These are phyloP conservation scores for Chesias legatella DNA, from an alignment of 2,888 invertebrate species.

Conservation along the genomic window DNA sequence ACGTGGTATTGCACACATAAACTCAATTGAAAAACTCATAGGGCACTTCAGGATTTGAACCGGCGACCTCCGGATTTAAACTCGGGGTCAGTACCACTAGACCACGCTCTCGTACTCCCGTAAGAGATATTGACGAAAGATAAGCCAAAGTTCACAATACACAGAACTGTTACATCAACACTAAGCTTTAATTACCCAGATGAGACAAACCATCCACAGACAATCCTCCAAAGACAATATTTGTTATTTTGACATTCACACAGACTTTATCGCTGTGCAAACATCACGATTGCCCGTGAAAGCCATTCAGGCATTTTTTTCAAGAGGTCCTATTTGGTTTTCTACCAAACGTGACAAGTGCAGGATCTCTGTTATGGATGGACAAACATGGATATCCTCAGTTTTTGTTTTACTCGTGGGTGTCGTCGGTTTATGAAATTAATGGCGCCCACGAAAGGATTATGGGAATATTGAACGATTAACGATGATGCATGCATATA, in stretches of 20 bases:
- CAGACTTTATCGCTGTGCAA: conserved; percentile 73
- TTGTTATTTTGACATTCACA: conserved; percentile 80
- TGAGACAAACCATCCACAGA: conserved; percentile 38
- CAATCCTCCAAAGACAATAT: conserved; percentile 60
- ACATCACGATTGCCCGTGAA: conserved; percentile 75
- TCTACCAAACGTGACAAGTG: conserved; percentile 75
- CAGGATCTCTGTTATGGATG: conserved; percentile 65
- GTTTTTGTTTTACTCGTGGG: conserved; percentile 60
- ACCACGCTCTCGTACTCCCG: too few relatives aligned
- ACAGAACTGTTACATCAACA: conserved; percentile 26
- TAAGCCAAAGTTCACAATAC: conserved; percentile 24
- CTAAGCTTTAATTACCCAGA: conserved; percentile 53
- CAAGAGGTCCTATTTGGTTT: conserved; percentile 68
- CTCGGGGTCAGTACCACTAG: too few relatives aligned
- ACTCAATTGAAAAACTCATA: too few relatives aligned
- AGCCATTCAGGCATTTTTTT: conserved; percentile 71
- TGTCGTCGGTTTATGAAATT: conserved; percentile 42
- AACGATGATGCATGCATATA: conserved; percentile 32
- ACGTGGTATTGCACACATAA: too few relatives aligned
- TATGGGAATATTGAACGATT: conserved; percentile 34
- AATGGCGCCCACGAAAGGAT: conserved; percentile 48
- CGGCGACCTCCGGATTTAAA: too few relatives aligned
- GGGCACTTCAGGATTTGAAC: too few relatives aligned
- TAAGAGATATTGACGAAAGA: conserved; percentile 21
- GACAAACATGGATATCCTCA: conserved; percentile 63